A percentile compares a stretch with the other conserved stretches of the same genome.
Evolutionary conservation across 2,797 vertebrate genomes (phyloP).

Genomic region (Hozukius guyotensis): DNA sequence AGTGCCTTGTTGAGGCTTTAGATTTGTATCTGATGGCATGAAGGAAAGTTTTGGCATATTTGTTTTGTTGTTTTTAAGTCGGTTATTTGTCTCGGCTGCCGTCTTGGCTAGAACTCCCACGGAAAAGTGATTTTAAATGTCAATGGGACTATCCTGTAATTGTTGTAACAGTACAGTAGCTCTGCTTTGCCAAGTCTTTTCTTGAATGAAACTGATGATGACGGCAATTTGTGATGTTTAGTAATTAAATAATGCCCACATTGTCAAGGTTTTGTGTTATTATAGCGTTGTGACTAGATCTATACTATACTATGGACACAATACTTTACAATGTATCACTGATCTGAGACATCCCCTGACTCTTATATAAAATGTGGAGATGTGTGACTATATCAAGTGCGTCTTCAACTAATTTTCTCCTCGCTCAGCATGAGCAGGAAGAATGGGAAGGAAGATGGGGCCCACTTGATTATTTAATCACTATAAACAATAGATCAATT

Average conservation of each 20-base stretch:
- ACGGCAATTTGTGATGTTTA: background rate
- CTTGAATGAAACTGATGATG: background rate
- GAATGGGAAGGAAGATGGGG: background rate
- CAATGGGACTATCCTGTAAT: background rate
- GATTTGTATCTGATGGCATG: constrained; percentile 22
- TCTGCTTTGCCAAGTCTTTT: background rate
- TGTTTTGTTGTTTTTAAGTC: background rate
- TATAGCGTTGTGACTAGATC: background rate
- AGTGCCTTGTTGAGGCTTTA: background rate
- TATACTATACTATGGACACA: background rate
- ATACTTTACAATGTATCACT: background rate
- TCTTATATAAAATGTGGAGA: background rate
- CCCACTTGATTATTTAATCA: background rate
- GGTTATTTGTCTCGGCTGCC: too few relatives aligned
- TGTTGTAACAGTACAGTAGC: background rate
- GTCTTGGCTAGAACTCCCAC: too few relatives aligned
- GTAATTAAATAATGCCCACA: background rate
- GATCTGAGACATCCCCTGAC: background rate
- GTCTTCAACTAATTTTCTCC: background rate
- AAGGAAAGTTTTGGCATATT: background rate
- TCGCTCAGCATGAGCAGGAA: background rate
- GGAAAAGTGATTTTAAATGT: background rate
- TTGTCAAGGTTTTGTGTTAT: background rate
- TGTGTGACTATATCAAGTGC: background rate
- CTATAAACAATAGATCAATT: background rate